phyloP scores from a whole-genome alignment of 2,797 vertebrate species.

The Coregonus suidteri region DNA sequence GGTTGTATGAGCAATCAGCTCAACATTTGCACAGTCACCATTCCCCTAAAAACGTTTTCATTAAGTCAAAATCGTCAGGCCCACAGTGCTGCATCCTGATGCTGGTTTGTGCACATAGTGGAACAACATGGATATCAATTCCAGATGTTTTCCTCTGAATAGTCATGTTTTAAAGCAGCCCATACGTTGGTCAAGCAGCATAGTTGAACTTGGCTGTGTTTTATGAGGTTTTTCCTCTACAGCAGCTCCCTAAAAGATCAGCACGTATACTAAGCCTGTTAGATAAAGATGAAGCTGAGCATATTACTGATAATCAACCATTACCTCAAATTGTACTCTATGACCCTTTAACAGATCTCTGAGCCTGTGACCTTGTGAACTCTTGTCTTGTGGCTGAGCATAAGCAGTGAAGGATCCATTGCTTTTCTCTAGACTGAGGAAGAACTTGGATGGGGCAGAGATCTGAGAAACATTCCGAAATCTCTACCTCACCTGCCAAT shows the following conservation, averaged over 20 bases:
- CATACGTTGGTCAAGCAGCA: background rate
- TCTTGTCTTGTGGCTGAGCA: too few relatives aligned
- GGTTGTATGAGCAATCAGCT: slow-evolving; percentile 52
- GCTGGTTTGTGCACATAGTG: background rate
- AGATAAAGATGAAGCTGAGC: background rate
- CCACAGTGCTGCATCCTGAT: slow-evolving; percentile 33
- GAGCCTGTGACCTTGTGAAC: too few relatives aligned
- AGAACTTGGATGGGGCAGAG: too few relatives aligned
- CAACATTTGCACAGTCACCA: slow-evolving; percentile 51
- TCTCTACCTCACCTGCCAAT: too few relatives aligned
- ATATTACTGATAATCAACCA: background rate
- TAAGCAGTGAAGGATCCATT: too few relatives aligned
- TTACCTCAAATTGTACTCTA: too few relatives aligned
- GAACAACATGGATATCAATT: slow-evolving; percentile 35
- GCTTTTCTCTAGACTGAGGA: too few relatives aligned
- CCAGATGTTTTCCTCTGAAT: slow-evolving; percentile 58
- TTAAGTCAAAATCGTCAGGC: slow-evolving; percentile 53
- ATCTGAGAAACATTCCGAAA: too few relatives aligned
- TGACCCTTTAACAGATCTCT: too few relatives aligned
- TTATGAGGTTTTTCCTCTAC: background rate
- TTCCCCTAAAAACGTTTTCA: slow-evolving; percentile 60
- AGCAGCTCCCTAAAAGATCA: background rate
- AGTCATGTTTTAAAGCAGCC: background rate
- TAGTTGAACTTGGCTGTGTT: slow-evolving; percentile 25
- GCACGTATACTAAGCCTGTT: background rate